Base-by-base conservation (phyloP, 2,888 invertebrate genomes). In the Scotopteryx bipunctaria region DNA sequence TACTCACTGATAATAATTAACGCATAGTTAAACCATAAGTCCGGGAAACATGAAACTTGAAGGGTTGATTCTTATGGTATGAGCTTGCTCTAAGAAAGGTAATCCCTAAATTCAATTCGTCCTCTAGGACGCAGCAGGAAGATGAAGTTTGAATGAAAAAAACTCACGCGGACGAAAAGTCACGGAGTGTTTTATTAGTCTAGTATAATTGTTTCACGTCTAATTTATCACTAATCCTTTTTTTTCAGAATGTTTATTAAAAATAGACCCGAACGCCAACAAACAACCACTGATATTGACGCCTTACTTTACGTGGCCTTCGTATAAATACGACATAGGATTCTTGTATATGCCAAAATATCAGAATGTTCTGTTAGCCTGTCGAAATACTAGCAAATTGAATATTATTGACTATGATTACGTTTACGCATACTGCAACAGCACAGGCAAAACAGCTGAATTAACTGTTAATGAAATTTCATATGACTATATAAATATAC, bases 191-290 rank as follows among this genome's bases (percentile, higher is more conserved):
- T n/a, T n/a, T n/a, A n/a, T n/a, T n/a, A n/a, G n/a, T n/a, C n/a
- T n/a, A n/a, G n/a, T n/a, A 23, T 13, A 31, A 5, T 36, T 14
- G 13, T 19, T 17, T 23, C 5, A 23, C 6, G 23, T 1, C 6
- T 6, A 23, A 8, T 11, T 19, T 11, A 5, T 17, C 8, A 17
- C 25, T 40, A 15, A 6, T 13, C 4, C 21, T 2, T 15, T 40
- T 58, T 49, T 76, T 73, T 21, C 71, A 85, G 84, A 73, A 46
- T 85, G 85, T 51, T 35, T 63, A 6, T 38, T 84, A 8, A 66
- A 78, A 35, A 57, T 68, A 2, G 40, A 61, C 17, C 36, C 52
- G 1, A 47, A 55, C 6, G 66, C 76, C 5, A 41, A 33, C 3
- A 25, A 14, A 14, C 71, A 71, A 17, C 79, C 79, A 0, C 17